These are phyloP conservation scores for Stomatorhinus ivindoensis DNA, from an alignment of 2,113 vertebrate genomes.

Conservation along the genomic window DNA sequence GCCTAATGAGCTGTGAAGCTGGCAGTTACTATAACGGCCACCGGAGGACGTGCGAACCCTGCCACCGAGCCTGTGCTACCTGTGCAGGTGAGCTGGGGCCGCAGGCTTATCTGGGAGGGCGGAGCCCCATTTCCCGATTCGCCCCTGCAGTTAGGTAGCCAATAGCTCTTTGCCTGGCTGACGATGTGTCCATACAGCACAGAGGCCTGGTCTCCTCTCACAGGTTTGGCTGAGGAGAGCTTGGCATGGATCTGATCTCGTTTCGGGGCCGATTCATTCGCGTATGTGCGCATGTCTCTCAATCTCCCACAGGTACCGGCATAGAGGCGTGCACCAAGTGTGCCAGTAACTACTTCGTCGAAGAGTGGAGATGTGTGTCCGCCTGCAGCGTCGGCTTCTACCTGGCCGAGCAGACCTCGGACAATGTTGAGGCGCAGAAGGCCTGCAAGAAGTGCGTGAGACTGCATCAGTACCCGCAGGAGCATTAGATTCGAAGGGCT, in stretches of 20 bases:
- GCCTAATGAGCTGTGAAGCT: conserved; percentile 75
- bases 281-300: background rate
- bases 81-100: conserved; percentile 72
- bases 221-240: background rate
- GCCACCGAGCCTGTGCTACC: conserved; percentile 82
- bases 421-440: conserved; percentile 66
- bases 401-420: conserved; percentile 67
- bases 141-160: background rate
- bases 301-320: conserved; percentile 68
- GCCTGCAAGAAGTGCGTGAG: conserved; percentile 82
- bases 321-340: conserved; percentile 84
- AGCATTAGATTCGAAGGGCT: background rate
- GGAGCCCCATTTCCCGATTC: background rate
- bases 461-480: conserved; percentile 14
- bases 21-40: conserved; percentile 83
- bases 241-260: background rate
- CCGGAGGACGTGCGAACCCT: conserved; percentile 75
- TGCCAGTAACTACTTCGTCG: conserved; percentile 76
- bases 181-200: background rate
- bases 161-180: background rate
- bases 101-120: background rate
- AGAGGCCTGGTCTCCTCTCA: background rate
- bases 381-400: conserved; percentile 79
- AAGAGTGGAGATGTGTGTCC: conserved; percentile 84
- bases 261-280: background rate